Percentiles rank a stretch among this genome's conserved stretches.
Conservation (phyloP, 1,140 invertebrate species). For the Philotrypesis tridentata region DNA sequence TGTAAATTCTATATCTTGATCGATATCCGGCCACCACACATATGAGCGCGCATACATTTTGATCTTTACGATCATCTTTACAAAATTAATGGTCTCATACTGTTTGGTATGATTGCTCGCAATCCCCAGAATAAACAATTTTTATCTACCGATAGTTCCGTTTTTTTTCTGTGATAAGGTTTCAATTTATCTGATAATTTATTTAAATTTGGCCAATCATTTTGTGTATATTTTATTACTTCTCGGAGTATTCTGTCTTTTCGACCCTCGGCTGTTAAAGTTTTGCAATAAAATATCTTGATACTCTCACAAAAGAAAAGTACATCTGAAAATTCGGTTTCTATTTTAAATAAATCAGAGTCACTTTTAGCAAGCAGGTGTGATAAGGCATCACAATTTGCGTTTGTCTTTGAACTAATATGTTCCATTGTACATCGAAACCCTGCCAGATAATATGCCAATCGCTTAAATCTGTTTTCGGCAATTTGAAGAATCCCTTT, state of each 20-base stretch:
- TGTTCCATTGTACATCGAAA: constrained; percentile 9
- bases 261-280: not conserved
- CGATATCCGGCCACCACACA: constrained; percentile 29
- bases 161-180: not conserved
- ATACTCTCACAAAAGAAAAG: not conserved
- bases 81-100: not conserved
- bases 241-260: not conserved
- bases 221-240: constrained; percentile 1
- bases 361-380: not conserved
- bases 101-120: constrained; percentile 8
- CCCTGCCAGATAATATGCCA: constrained; percentile 2
- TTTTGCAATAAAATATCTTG: not conserved
- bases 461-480: not conserved
- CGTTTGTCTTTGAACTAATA: not conserved
- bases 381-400: constrained; percentile 20
- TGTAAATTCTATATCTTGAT: not conserved
- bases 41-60: constrained; percentile 22
- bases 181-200: not conserved
- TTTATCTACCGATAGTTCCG: constrained; percentile 10
- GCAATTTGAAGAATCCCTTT: not conserved
- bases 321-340: not conserved
- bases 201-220: not conserved
- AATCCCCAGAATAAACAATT: constrained; percentile 8
- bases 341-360: not conserved
- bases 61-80: constrained; percentile 5